A percentile compares a stretch with the other conserved stretches of the same genome.
Conservation (phyloP, 2,113 vertebrate genomes). For the Notarius quadriscutis region DNA sequence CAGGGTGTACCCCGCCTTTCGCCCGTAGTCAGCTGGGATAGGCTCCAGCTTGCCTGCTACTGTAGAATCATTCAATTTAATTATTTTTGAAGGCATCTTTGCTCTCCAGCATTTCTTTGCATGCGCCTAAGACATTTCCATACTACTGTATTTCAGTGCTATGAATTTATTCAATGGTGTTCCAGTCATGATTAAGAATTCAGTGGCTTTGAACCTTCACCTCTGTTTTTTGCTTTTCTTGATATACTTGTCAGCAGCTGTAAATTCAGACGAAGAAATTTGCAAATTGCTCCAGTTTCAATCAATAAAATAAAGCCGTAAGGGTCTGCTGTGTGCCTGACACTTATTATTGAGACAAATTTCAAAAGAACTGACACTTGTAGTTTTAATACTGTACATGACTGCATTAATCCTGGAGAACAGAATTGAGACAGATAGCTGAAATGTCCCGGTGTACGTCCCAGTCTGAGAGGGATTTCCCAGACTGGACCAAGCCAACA, state of each 20-base stretch:
- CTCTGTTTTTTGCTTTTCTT: background rate
- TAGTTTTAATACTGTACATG: background rate
- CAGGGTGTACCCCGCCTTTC: too few relatives aligned
- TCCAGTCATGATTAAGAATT: background rate
- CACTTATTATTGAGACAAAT: background rate
- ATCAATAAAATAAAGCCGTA: background rate
- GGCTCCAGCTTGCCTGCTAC: too few relatives aligned
- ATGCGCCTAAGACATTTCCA: too few relatives aligned
- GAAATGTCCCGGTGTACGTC: background rate
- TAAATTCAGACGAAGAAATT: background rate
- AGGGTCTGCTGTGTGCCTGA: background rate
- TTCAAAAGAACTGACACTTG: background rate
- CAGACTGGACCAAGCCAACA: background rate
- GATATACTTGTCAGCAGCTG: background rate
- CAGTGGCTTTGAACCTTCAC: too few relatives aligned
- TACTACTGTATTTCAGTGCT: background rate
- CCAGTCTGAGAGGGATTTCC: constrained; percentile 15
- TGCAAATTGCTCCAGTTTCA: background rate
- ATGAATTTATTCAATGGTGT: background rate
- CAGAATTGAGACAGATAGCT: constrained; percentile 3
- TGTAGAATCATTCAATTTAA: too few relatives aligned
- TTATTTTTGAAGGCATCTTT: too few relatives aligned
- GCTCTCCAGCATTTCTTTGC: too few relatives aligned
- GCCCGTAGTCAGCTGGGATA: too few relatives aligned
- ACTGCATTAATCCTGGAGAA: background rate